Conservation (phyloP, 2,797 vertebrate species). For the Platyrinchus mystaceus region DNA sequence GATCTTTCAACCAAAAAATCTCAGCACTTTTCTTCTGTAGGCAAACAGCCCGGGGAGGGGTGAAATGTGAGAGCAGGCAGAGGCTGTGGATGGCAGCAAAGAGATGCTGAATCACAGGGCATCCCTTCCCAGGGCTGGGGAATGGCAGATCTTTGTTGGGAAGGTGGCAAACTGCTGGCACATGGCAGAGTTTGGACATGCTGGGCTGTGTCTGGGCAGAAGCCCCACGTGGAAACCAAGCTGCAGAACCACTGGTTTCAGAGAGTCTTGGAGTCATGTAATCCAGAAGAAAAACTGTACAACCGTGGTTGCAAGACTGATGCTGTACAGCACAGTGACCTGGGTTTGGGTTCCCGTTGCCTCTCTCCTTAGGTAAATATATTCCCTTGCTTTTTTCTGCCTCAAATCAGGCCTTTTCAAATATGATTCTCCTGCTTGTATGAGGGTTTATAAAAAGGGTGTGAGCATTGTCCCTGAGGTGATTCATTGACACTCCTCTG, state of each 20-base stretch:
- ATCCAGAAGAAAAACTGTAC: neutral
- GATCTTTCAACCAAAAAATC: neutral
- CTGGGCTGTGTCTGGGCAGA: neutral
- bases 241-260: neutral
- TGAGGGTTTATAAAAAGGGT: neutral
- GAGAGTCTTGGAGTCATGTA: neutral
- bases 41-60: neutral
- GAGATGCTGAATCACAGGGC: neutral
- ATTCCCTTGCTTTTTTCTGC: neutral
- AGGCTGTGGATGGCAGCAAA: neutral
- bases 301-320: accelerated
- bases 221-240: neutral
- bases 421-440: neutral
- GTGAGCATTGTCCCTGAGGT: neutral
- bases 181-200: accelerated
- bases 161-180: neutral
- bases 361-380: neutral
- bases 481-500: neutral
- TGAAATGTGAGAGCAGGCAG: neutral
- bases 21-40: accelerated
- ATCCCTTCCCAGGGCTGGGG: neutral
- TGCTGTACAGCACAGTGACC: neutral
- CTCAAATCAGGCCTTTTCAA: neutral
- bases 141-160: neutral
- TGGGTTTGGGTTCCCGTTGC: neutral